phyloP scores from a whole-genome alignment of 2,113 vertebrate species.

The Heteronetta atricapilla region DNA sequence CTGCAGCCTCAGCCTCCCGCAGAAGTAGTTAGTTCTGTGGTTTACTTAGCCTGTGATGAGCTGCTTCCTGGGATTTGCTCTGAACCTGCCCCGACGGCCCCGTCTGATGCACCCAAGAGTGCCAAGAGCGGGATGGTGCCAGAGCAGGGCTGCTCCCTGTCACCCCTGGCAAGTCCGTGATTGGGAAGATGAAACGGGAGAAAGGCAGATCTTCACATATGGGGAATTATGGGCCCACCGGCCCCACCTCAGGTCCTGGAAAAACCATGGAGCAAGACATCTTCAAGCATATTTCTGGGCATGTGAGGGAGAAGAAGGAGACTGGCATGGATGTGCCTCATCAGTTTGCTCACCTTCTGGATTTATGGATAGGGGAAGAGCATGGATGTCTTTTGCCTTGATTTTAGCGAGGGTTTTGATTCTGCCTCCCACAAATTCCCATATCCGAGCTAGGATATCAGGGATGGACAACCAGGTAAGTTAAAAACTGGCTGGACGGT shows the following conservation, averaged over 20 bases:
- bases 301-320: neutral
- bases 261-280: too few species aligned
- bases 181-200: neutral
- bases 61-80: neutral
- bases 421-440: neutral
- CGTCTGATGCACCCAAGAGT: fast-evolving
- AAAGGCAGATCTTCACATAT: neutral
- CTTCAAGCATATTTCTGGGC: neutral
- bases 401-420: neutral
- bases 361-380: neutral
- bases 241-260: neutral
- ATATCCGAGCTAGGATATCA: neutral
- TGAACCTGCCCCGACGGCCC: neutral
- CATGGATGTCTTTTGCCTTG: neutral
- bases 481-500: fast-evolving
- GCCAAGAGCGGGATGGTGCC: fast-evolving
- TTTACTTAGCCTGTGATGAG: neutral
- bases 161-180: neutral
- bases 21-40: neutral
- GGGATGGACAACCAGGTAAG: neutral
- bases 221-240: neutral
- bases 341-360: neutral
- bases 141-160: neutral
- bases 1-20: neutral
- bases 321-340: neutral